Base-by-base conservation (phyloP, 2,113 vertebrate genomes). In the Antidorcas marsupialis region DNA sequence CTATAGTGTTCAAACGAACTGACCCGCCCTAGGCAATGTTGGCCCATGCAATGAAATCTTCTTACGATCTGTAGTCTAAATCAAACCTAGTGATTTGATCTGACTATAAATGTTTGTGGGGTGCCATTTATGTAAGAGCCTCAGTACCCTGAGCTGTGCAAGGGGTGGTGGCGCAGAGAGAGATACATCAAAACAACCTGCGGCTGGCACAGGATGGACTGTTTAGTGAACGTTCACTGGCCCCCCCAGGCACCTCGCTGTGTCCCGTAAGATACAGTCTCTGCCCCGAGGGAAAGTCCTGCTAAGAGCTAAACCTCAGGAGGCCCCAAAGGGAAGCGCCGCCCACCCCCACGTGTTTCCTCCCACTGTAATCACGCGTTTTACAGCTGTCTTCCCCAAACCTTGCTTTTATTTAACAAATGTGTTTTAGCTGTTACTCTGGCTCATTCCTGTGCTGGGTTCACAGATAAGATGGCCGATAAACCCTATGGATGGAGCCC, bases 41-140 rank as follows among this genome's bases (percentile, higher is more conserved):
- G 85, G 62, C 33, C 64, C 10, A 0, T 36, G 47, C 91, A 71
- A 50, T 89, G 39, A 95, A 87, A 52, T 13, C 67, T 30, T 71
- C 86, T 85, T 62, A 12, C 33, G 10, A 95, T 91, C 53, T 95
- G 30, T 43, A 19, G 33, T 55, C 79, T 89, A 50, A 33, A 87
- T 89, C 59, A 60, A 43, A 87, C 10, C 52, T 53, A 6, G 52
- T 13, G 81, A 90, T 57, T 45, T 4, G 3, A 36, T n/a, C 10
- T 39, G 19, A 64, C 39, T 45, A 19, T n/a, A 60, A 79, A 89
- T 3, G 33, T 52, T 71, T 33, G 47, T 10, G 39, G 45, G 52
- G 78, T 3, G 5, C 45, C 13, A 8, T 53, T 76, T 74, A 27
- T 10, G 5, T 52, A 62, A 82, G 39, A 45, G 10, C 53, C 71